phyloP scores from a whole-genome alignment of 1,140 invertebrate genomes.

The Drosophila biarmipes region DNA sequence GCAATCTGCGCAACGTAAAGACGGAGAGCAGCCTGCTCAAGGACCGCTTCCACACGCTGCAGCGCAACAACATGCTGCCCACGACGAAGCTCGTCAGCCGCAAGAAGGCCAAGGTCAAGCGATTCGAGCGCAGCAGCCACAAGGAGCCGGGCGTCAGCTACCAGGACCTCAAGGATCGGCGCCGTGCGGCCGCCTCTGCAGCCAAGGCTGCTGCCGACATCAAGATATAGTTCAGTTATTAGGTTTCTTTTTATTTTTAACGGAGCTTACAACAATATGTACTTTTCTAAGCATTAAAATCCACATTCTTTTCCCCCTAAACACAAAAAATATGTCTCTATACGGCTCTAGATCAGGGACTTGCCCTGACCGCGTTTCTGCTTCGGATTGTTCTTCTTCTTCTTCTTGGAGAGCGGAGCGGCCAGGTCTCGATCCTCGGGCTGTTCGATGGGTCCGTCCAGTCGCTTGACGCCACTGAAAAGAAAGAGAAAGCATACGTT shows the following conservation, averaged over 20 bases:
- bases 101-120: constrained; percentile 77
- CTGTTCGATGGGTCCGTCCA: constrained; percentile 46
- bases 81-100: constrained; percentile 81
- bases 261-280: constrained; percentile 39
- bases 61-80: constrained; percentile 91
- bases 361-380: constrained; percentile 34
- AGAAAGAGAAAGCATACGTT: constrained; percentile 10
- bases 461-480: constrained; percentile 62
- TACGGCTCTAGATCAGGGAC: constrained; percentile 44
- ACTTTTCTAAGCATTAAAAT: constrained; percentile 40
- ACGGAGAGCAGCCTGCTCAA: constrained; percentile 88
- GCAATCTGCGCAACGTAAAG: constrained; percentile 88
- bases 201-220: constrained; percentile 54
- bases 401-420: constrained; percentile 59
- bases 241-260: constrained; percentile 41
- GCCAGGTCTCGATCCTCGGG: constrained; percentile 21
- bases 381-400: constrained; percentile 61
- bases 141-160: constrained; percentile 78
- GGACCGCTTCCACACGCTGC: constrained; percentile 91
- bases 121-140: constrained; percentile 69
- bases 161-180: constrained; percentile 67
- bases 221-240: constrained; percentile 41
- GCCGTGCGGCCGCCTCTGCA: constrained; percentile 48
- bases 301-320: constrained; percentile 26
- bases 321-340: constrained; percentile 3